phyloP scores from a whole-genome alignment of 2,797 vertebrate genomes.

The Tokudaia muenninki region DNA sequence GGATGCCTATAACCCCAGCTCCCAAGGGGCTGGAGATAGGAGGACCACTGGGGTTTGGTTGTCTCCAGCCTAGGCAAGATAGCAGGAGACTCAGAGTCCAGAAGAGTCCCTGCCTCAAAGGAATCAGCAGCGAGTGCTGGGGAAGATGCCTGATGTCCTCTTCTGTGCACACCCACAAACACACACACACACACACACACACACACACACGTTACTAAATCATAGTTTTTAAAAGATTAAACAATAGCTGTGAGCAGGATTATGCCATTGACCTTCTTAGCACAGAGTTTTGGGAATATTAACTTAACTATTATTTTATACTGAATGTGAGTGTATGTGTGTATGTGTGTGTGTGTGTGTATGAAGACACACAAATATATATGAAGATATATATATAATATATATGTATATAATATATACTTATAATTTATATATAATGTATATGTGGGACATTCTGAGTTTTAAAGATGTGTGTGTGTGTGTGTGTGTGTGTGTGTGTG shows the following conservation, averaged over 20 bases:
- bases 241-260: background rate
- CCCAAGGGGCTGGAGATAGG: background rate
- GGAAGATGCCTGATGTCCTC: background rate
- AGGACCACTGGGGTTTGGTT: background rate
- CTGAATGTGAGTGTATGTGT: background rate
- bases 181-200: background rate
- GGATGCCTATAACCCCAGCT: background rate
- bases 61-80: background rate
- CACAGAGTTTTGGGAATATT: background rate
- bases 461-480: background rate
- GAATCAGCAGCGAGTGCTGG: background rate
- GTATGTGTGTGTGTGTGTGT: background rate
- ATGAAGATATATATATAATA: background rate
- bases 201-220: background rate
- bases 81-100: background rate
- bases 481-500: background rate
- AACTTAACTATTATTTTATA: conserved; percentile 17
- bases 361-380: background rate
- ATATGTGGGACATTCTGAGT: background rate
- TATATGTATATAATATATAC: background rate
- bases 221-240: background rate
- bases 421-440: too few relatives aligned
- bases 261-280: background rate
- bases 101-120: background rate
- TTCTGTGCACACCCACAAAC: background rate